These are phyloP conservation scores for Heloderma charlesbogerti DNA, from an alignment of 2,113 vertebrate species.

Conservation along the genomic window DNA sequence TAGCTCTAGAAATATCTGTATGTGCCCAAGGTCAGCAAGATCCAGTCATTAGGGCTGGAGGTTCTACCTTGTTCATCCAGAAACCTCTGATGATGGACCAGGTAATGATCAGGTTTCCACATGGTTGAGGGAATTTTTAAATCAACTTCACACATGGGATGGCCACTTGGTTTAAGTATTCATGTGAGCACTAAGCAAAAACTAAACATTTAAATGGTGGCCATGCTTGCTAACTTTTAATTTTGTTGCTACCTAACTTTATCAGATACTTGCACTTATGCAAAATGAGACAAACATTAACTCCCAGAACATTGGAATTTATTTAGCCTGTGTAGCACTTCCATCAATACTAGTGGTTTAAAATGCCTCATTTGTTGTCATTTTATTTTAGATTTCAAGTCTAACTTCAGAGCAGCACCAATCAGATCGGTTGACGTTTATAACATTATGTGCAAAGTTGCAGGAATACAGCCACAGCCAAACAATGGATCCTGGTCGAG, in stretches of 20 bases:
- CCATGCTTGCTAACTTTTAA: not conserved
- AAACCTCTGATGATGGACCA: not conserved
- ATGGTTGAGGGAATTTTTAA: not conserved
- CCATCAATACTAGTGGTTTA: not conserved
- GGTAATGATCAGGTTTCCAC: not conserved
- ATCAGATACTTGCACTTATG: not conserved
- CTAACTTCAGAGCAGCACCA: constrained; percentile 82
- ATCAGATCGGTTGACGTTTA: constrained; percentile 91
- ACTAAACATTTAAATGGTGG: not conserved
- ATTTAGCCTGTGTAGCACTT: not conserved
- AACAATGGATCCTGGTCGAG: constrained; percentile 97
- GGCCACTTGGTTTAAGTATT: not conserved
- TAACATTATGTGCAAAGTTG: constrained; percentile 89
- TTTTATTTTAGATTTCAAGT: constrained; percentile 87
- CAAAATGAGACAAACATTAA: not conserved
- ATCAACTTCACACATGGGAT: not conserved
- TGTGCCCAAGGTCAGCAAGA: not conserved
- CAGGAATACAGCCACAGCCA: constrained; percentile 85
- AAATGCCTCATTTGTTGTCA: constrained; percentile 29
- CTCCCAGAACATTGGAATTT: not conserved
- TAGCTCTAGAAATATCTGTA: not conserved
- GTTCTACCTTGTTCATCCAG: not conserved
- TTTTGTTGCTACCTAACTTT: not conserved
- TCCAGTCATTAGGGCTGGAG: not conserved
- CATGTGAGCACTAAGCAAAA: not conserved